These are phyloP conservation scores for Crossaster papposus DNA, from an alignment of 53 echinoderm and acorn worm genomes.

Conservation along the genomic window DNA sequence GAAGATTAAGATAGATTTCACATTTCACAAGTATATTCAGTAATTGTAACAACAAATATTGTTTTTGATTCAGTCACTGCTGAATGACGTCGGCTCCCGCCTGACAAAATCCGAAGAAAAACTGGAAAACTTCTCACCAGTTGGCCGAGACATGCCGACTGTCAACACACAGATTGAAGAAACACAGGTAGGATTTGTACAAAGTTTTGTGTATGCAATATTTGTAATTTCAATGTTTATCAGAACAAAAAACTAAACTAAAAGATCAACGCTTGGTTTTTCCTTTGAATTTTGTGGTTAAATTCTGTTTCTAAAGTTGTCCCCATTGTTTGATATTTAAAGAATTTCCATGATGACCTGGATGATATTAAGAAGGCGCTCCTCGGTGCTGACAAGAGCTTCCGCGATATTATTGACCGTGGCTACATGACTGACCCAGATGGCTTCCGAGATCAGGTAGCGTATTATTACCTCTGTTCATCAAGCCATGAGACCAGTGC, in stretches of 20 bases:
- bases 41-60: background rate
- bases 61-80: slow-evolving; percentile 59
- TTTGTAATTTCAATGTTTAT: no score
- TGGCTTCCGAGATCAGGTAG: slow-evolving; percentile 91
- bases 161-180: slow-evolving; percentile 80
- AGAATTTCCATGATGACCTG: slow-evolving; percentile 84
- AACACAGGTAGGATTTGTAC: slow-evolving; percentile 62
- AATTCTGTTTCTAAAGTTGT: background rate
- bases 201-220: no score
- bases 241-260: background rate
- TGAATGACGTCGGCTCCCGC: slow-evolving; percentile 78
- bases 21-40: no score
- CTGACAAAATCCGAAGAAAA: slow-evolving; percentile 79
- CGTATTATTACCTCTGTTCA: background rate
- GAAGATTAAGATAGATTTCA: no score
- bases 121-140: slow-evolving; percentile 77
- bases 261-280: no score
- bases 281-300: no score
- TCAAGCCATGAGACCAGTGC: no score
- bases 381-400: slow-evolving; percentile 77
- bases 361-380: slow-evolving; percentile 88
- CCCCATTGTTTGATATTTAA: background rate
- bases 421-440: slow-evolving; percentile 91
- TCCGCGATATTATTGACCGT: slow-evolving; percentile 93
- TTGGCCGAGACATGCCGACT: slow-evolving; percentile 80